A percentile compares a stretch with the other conserved stretches of the same genome.
These are phyloP conservation scores for Erethizon dorsatum DNA, from an alignment of 2,797 vertebrate species.

Conservation along the genomic window DNA sequence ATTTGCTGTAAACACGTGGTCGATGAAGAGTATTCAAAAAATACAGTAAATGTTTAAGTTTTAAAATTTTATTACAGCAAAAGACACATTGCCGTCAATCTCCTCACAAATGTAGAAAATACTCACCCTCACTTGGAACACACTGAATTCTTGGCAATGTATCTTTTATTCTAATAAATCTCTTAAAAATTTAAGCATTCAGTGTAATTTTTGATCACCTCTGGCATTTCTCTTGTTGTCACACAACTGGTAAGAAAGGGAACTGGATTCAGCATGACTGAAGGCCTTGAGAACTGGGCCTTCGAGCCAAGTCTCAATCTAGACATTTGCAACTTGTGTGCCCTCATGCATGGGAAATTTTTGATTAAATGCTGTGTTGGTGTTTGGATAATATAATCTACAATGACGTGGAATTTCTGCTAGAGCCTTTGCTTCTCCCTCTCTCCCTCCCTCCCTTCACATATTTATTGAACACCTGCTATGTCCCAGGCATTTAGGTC, in stretches of 20 bases:
- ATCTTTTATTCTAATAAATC: background rate
- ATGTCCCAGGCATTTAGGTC: background rate
- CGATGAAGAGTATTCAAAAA: background rate
- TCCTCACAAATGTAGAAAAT: background rate
- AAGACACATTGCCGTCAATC: background rate
- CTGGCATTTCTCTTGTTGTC: background rate
- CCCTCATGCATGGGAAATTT: background rate
- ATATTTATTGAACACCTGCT: constrained; percentile 3
- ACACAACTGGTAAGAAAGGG: background rate
- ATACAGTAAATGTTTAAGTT: background rate
- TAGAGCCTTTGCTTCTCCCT: background rate
- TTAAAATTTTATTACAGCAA: background rate
- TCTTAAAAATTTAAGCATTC: background rate
- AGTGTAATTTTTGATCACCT: background rate
- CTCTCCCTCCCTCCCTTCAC: background rate
- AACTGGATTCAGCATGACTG: background rate
- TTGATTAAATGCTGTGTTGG: background rate
- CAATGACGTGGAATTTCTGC: background rate
- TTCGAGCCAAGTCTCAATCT: background rate
- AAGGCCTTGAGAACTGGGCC: background rate
- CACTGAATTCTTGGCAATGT: background rate
- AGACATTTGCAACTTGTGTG: background rate
- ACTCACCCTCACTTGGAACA: background rate
- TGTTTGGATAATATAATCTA: background rate
- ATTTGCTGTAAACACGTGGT: background rate